Conservation (phyloP, 2,113 vertebrate genomes). For the Todiramphus saurophagus region DNA sequence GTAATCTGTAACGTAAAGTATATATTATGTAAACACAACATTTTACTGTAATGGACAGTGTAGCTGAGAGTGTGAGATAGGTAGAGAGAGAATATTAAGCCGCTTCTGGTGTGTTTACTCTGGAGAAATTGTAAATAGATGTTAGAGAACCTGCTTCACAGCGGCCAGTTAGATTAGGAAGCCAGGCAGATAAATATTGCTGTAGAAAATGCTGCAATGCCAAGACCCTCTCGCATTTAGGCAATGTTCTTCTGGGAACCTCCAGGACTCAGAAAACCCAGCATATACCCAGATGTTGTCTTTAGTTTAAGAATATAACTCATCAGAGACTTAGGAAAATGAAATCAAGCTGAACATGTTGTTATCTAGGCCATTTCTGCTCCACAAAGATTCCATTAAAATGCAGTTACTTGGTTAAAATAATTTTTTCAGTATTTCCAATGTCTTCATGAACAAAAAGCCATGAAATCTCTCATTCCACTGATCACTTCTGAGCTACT, state of each 20-base stretch:
- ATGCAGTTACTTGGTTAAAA: neutral
- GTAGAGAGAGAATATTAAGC: neutral
- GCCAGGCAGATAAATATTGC: neutral
- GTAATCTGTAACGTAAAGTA: neutral
- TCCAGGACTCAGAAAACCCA: neutral
- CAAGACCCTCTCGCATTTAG: neutral
- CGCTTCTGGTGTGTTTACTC: conserved; percentile 5
- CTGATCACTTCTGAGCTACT: neutral
- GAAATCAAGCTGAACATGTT: neutral
- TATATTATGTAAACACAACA: neutral
- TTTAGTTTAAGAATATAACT: neutral
- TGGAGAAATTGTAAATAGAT: neutral
- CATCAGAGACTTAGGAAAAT: neutral
- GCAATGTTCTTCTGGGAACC: neutral
- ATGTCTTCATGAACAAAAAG: neutral
- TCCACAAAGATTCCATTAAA: neutral
- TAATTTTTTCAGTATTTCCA: neutral
- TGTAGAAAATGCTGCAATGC: neutral
- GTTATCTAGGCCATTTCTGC: neutral
- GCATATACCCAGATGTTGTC: neutral
- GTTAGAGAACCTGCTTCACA: neutral
- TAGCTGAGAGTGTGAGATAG: neutral
- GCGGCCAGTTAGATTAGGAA: neutral
- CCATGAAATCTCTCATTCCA: neutral
- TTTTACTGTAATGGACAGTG: neutral